These are phyloP conservation scores for Helogale parvula DNA, from an alignment of 2,113 vertebrate species.

Conservation along the genomic window DNA sequence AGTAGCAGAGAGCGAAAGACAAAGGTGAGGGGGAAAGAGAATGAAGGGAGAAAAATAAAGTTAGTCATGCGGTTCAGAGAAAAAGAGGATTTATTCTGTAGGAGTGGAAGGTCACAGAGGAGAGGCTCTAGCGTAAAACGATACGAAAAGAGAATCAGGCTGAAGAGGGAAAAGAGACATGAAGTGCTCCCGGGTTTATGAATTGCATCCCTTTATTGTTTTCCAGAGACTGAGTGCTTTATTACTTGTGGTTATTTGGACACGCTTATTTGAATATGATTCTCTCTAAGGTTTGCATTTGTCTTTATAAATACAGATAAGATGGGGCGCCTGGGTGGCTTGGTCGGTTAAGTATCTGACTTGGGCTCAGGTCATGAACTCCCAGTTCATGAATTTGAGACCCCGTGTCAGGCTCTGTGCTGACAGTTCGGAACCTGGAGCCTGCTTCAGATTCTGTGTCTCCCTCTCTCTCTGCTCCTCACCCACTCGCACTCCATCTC, in stretches of 20 bases:
- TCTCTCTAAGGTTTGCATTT: background rate
- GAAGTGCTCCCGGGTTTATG: background rate
- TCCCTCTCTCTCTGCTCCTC: too few species aligned
- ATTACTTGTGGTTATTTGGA: background rate
- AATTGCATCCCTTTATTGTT: background rate
- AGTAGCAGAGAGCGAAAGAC: background rate
- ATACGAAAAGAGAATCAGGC: background rate
- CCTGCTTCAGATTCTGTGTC: too few species aligned
- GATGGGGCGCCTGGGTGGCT: too few species aligned
- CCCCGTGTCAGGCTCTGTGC: too few species aligned
- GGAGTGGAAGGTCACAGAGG: background rate
- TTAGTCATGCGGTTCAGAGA: accelerated
- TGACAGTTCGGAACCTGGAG: too few species aligned
- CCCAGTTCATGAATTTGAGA: too few species aligned
- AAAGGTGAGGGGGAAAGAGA: background rate
- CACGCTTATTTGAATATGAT: conserved; percentile 13
- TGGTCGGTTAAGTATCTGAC: too few species aligned
- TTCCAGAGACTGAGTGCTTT: background rate
- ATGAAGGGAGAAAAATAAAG: too few species aligned
- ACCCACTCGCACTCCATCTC: too few species aligned
- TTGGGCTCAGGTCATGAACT: too few species aligned
- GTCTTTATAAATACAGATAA: background rate
- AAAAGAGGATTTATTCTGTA: background rate
- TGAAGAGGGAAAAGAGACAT: background rate
- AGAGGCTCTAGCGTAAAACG: background rate